These are phyloP conservation scores for Halcyon malimbica DNA, from an alignment of 2,113 vertebrate genomes.

Conservation along the genomic window DNA sequence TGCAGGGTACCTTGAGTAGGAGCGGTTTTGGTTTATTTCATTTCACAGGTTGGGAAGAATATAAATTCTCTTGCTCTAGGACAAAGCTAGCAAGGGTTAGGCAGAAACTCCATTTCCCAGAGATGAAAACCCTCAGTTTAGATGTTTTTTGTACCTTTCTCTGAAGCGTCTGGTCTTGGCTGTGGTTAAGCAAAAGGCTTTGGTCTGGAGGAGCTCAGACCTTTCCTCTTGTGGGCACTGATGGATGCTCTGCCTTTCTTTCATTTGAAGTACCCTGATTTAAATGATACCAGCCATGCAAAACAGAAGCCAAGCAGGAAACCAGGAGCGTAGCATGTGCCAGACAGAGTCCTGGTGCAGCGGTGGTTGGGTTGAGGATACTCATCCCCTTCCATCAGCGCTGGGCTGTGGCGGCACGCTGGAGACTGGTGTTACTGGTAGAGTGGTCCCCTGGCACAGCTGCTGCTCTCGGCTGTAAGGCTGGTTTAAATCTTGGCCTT, in stretches of 20 bases:
- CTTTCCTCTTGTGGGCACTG: neutral
- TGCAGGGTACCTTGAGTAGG: neutral
- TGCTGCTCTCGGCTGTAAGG: neutral
- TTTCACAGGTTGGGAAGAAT: neutral
- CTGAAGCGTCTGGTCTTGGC: neutral
- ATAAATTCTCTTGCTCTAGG: neutral
- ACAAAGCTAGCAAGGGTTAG: neutral
- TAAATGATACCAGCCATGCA: neutral
- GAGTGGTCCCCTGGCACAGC: neutral
- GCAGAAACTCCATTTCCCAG: neutral
- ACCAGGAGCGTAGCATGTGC: neutral
- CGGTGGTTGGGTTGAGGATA: neutral
- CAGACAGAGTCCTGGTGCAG: neutral
- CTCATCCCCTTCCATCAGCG: neutral
- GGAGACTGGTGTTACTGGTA: neutral
- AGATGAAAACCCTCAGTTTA: neutral
- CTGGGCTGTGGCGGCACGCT: neutral
- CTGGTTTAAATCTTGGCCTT: constrained; percentile 8
- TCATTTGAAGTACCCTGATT: neutral
- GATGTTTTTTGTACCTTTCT: neutral
- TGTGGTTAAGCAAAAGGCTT: neutral
- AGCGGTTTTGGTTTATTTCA: neutral
- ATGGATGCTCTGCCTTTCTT: neutral
- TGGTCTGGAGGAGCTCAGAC: neutral
- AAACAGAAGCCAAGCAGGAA: neutral